Evolutionary conservation across 1,140 invertebrate genomes (phyloP), one percentile per base, ranked within the genome.

Genomic region (Orussus abietinus): DNA sequence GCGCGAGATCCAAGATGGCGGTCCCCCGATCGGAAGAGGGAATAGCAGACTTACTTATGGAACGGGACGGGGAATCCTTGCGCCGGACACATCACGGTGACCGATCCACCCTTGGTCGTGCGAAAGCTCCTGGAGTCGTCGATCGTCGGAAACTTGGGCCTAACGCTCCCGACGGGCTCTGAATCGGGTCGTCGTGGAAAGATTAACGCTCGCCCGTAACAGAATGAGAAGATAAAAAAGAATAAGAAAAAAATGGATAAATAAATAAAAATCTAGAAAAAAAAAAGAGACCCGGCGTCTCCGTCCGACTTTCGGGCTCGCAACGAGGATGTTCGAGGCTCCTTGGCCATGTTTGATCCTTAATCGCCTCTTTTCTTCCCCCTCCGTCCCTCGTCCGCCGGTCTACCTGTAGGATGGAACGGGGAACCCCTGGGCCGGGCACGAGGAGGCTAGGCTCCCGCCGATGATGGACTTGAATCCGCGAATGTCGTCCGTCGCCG

Each of bases 41-140:
- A 31, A 71, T 68, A 60, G 68, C 62, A 33, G 69, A 67, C 56
- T 67, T 50, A 66, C 25, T 14, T 32, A 39, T 59, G 53, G 75
- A 81, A 77, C 78, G 80, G 79, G 60, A 80, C 75, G 42, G 82
- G 83, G 69, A 75, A 84, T 9, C 78, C 79, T 70, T 84, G 80
- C 19, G 79, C 79, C 15, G 79, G 81, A 66, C 81, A 83, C 31
- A 78, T 73, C 26, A 85, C 64, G 48, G 81, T 80, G 48, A 82
- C 61, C 55, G 75, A 74, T 49, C 69, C 67, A 48, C 59, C 59
- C 80, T 83, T 59, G 77, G 65, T 52, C 77, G 69, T 43, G 75
- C 77, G 41, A 65, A 81, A 82, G 51, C 78, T 75, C 64, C 77
- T 75, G 47, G 75, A 75, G 59, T 76, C 81, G 65, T 84, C 82